Conservation (phyloP, 1,140 invertebrate genomes). For the Radopholus similis region DNA sequence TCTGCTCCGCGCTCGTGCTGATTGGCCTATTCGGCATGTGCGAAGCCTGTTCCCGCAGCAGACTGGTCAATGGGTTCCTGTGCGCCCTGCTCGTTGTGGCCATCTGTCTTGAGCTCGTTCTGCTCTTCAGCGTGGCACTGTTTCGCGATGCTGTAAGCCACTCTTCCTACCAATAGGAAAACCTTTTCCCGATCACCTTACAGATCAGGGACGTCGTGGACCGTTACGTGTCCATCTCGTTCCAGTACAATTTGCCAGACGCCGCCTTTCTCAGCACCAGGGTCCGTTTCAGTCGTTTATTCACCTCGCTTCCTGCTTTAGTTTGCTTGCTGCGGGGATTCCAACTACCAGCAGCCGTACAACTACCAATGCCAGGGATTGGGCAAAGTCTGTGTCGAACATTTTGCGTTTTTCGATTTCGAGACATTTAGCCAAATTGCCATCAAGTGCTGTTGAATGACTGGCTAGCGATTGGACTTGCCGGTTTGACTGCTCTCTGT, state of each 20-base stretch:
- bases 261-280: conserved; percentile 7
- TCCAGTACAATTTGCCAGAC: conserved; percentile 27
- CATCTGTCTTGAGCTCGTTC: conserved; percentile 20
- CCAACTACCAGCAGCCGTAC: conserved; percentile 17
- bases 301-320: not conserved
- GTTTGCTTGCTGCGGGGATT: conserved; percentile 25
- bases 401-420: conserved; percentile 13
- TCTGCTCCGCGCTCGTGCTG: conserved; percentile 6
- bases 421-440: conserved; percentile 4
- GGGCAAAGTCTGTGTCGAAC: conserved; percentile 8
- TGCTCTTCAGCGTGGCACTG: conserved; percentile 27
- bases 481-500: not conserved
- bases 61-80: conserved; percentile 25
- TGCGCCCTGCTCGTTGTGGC: conserved; percentile 27
- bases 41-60: not conserved
- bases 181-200: conserved; percentile 15
- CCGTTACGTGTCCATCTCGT: conserved; percentile 17
- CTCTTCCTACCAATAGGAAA: not conserved
- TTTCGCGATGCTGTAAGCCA: conserved; percentile 30
- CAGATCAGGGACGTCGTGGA: conserved; percentile 23
- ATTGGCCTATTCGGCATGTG: conserved; percentile 30
- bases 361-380: conserved; percentile 21
- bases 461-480: not conserved
- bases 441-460: not conserved
- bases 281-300: conserved; percentile 10